Conservation (phyloP, 1,140 invertebrate genomes). For the Camponotus pennsylvanicus region DNA sequence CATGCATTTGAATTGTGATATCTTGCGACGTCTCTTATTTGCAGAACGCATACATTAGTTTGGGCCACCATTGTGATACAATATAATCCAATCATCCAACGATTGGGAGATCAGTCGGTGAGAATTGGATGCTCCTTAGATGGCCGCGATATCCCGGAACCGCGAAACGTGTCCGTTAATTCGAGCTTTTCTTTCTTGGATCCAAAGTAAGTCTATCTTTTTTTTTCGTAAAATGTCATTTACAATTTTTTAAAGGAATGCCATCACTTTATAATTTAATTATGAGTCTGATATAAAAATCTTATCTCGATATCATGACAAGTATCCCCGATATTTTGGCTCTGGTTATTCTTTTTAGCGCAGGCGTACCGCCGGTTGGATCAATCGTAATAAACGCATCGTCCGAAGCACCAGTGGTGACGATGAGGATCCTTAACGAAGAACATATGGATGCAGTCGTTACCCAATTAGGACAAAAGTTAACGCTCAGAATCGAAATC, state of each 20-base stretch:
- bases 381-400: slow-evolving; percentile 80
- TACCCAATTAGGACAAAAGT: slow-evolving; percentile 84
- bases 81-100: slow-evolving; percentile 88
- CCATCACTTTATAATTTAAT: not conserved
- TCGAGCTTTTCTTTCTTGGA: slow-evolving; percentile 82
- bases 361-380: slow-evolving; percentile 79
- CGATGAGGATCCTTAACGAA: slow-evolving; percentile 80
- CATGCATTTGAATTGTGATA: too few species aligned
- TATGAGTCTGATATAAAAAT: not conserved
- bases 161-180: slow-evolving; percentile 82
- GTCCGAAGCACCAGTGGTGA: slow-evolving; percentile 74
- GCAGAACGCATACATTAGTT: slow-evolving; percentile 80
- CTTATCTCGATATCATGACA: not conserved
- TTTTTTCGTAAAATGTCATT: not conserved
- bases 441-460: slow-evolving; percentile 74
- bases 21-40: not conserved
- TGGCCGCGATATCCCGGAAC: slow-evolving; percentile 73
- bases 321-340: slow-evolving; percentile 16
- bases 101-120: slow-evolving; percentile 87
- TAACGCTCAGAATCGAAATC: slow-evolving; percentile 84
- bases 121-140: slow-evolving; percentile 87
- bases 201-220: slow-evolving; percentile 79
- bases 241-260: not conserved
- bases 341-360: slow-evolving; percentile 72
- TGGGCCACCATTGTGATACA: slow-evolving; percentile 88